Evolutionary conservation across 2,113 vertebrate species (phyloP), one percentile per base, ranked within the genome.

Genomic region (Octodon degus): DNA sequence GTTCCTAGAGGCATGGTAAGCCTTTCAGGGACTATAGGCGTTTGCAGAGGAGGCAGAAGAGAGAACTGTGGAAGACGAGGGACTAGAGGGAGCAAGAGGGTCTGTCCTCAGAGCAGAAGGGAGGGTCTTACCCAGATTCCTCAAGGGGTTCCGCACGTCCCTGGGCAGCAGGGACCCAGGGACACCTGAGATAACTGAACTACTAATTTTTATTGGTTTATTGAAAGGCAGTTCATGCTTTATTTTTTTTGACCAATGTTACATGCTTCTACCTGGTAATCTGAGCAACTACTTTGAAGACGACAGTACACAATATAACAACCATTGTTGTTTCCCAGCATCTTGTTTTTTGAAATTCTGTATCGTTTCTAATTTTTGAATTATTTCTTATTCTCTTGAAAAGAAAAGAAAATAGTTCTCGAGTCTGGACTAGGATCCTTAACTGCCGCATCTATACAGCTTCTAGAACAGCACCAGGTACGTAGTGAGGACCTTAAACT

Each of bases 371-470:
- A 19, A 58, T 58, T 58, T 58, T 58, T 58, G 50, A 58, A 58
- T 58, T 19, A 16, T 58, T 58, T 58, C 55, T 58, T 58, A 58
- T 58, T 58, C 14, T 58, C 16, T 58, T 58, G 14, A 60, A 89
- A 95, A 91, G 80, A 30, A 91, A 74, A 89, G 68, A 76, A 80
- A 95, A 77, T 60, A 22, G 0, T 86, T 3, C 30, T 88, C 76
- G 82, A 92, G 6, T 67, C 10, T 82, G 70, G 94, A 47, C 58
- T 40, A 82, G 95, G 86, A 86, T 34, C 65, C 47, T 30, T 90
- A 25, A 22, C 2, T 19, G 1, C 9, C 17, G 8, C 3, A 27
- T 67, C 58, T 83, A 24, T 11, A 30, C 89, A 89, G 40, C 19
- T 70, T 53, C 37, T 93, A 55, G 62, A 60, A 40, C n/a, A 60